These are phyloP conservation scores for Etheostoma cragini DNA, from an alignment of 2,113 vertebrate species.

Conservation along the genomic window DNA sequence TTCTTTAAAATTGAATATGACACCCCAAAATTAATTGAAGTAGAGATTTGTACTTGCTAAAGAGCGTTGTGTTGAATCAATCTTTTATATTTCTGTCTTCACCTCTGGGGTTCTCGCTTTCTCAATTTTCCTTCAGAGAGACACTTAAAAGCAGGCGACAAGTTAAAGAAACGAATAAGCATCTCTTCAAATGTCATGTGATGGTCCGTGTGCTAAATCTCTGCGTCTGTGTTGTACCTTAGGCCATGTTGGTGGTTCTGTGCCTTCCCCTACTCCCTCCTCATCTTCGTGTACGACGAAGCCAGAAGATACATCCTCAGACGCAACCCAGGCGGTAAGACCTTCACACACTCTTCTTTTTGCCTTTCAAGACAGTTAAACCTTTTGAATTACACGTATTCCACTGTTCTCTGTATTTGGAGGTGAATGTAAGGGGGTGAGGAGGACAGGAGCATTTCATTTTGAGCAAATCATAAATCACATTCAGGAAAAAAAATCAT, in stretches of 20 bases:
- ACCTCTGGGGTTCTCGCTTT: not conserved
- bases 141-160: not conserved
- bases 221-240: slow-evolving; percentile 33
- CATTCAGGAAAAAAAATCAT: not conserved
- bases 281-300: slow-evolving; percentile 88
- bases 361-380: not conserved
- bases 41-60: too few species aligned
- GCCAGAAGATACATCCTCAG: slow-evolving; percentile 85
- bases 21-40: too few species aligned
- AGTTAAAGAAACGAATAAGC: not conserved
- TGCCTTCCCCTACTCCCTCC: slow-evolving; percentile 84
- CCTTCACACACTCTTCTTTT: not conserved
- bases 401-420: not conserved
- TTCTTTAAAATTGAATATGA: too few species aligned
- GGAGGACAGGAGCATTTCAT: too few species aligned
- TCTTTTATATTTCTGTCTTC: not conserved
- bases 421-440: not conserved
- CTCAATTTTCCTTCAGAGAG: not conserved
- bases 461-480: not conserved
- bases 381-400: not conserved
- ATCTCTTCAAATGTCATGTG: not conserved
- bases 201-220: not conserved
- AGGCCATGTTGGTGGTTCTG: slow-evolving; percentile 88
- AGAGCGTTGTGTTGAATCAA: too few species aligned
- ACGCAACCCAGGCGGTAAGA: slow-evolving; percentile 85